A percentile compares a stretch with the other conserved stretches of the same genome.
phyloP scores from a whole-genome alignment of 2,888 invertebrate genomes.

The Morpho achilles region DNA sequence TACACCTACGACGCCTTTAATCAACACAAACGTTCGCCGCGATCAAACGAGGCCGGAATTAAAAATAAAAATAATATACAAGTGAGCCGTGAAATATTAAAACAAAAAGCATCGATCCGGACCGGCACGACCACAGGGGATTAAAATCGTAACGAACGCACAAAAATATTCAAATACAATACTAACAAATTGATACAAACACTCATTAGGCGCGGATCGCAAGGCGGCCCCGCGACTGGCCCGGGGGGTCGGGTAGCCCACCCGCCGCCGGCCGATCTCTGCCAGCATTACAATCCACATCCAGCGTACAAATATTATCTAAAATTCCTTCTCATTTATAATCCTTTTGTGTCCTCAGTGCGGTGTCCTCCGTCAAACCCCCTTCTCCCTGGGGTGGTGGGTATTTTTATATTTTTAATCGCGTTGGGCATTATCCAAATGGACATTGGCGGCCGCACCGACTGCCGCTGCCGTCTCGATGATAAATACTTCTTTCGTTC shows the following conservation, averaged over 20 bases:
- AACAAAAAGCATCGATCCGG: constrained; percentile 68
- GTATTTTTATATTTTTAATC: constrained; percentile 80
- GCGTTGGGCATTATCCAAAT: constrained; percentile 79
- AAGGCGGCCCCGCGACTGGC: constrained; percentile 50
- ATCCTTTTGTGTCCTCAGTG: constrained; percentile 80
- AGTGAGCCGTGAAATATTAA: constrained; percentile 49
- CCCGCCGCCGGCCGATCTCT: constrained; percentile 32
- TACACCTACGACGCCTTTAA: constrained; percentile 58
- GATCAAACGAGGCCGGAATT: constrained; percentile 57
- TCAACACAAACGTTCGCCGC: constrained; percentile 53
- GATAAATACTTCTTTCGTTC: constrained; percentile 79
- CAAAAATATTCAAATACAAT: constrained; percentile 79
- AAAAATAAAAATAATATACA: constrained; percentile 47
- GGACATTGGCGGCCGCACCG: constrained; percentile 75
- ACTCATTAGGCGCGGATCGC: constrained; percentile 75
- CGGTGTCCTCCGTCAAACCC: constrained; percentile 76
- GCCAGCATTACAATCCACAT: constrained; percentile 77
- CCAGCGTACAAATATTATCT: constrained; percentile 79
- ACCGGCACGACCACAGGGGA: constrained; percentile 64
- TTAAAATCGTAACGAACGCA: constrained; percentile 76
- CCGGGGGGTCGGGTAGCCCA: constrained; percentile 38
- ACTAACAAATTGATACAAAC: constrained; percentile 80
- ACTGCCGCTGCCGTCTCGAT: constrained; percentile 73
- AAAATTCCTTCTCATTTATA: constrained; percentile 81
- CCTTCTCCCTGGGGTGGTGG: constrained; percentile 48